Base-by-base conservation (phyloP, 2,797 vertebrate species). In the Buphagus erythrorhynchus region DNA sequence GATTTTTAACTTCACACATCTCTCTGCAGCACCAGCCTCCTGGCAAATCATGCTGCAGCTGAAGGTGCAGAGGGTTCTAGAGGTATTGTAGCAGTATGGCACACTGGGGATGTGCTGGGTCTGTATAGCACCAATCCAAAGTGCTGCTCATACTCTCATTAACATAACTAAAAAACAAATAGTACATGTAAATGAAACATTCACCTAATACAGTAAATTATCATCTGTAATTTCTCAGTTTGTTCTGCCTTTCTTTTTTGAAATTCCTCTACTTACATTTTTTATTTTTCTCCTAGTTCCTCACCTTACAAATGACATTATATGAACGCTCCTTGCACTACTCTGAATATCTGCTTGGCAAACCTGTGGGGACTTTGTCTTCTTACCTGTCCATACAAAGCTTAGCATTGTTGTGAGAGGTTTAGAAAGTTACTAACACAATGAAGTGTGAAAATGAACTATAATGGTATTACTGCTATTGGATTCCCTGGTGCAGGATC, bases 51-150 rank as follows among this genome's bases (percentile, higher is more conserved):
- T 10, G 31, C 16, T 76, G 31, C 33, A 68, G 29, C 21, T 33
- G 73, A 35, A 59, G 48, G 13, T 46, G 58, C 11, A 14, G 35
- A 51, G 19, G 8, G 51, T 45, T 73, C 59, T 48, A 0, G 4
- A 40, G 31, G 18, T 28, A 6, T 17, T 35, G 0, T 2, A 36
- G 10, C 17, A 51, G 16, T 9, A 4, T 2, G 4, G 28, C 28
- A 40, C 65, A 10, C 11, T 18, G 42, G 55, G 66, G n/a, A 11
- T 19, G 51, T 55, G 36, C 49, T 77, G 45, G 29, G 13, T 25
- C 28, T 31, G 10, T 26, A 7, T 0, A 52, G 38, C 42, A 61
- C 31, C 83, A 66, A 17, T 4, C 51, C 45, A 52, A 11, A 18
- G 16, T 9, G 24, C 5, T 74, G 24, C 16, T 73, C 33, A 38